Conservation (phyloP, 2,888 invertebrate genomes). For the Leucoma salicis region DNA sequence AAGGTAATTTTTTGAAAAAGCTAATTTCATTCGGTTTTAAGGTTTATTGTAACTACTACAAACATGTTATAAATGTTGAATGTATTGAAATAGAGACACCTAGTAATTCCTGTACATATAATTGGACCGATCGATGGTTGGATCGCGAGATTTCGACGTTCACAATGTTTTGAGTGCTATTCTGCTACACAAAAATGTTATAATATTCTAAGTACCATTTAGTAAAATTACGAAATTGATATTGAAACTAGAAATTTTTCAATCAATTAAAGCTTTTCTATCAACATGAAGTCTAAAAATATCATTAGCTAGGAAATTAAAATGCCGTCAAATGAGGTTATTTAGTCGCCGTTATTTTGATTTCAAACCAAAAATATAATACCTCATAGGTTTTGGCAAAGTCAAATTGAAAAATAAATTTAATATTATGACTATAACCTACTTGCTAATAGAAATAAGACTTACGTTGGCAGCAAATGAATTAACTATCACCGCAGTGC, state of each 20-base stretch:
- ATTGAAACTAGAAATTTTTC: conserved; percentile 26
- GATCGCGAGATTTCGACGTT: no score
- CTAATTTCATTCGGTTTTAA: no score
- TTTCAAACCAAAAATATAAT: conserved; percentile 18
- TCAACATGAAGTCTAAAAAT: conserved; percentile 33
- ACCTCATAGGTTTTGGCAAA: conserved; percentile 31
- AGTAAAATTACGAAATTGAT: conserved; percentile 30
- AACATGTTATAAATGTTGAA: no score
- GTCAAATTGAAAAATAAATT: conserved; percentile 46
- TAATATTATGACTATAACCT: conserved; percentile 51
- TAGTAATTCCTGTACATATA: no score
- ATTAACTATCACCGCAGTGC: conserved; percentile 44
- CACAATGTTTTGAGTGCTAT: background rate
- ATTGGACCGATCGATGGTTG: no score
- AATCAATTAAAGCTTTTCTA: conserved; percentile 40
- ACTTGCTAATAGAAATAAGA: conserved; percentile 38
- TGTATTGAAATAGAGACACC: no score
- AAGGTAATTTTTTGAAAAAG: no score
- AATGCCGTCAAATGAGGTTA: conserved; percentile 36
- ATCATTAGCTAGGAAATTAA: conserved; percentile 36
- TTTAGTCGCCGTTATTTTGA: conserved; percentile 19
- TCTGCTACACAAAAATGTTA: conserved; percentile 29
- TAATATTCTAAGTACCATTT: conserved; percentile 30
- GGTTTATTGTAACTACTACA: no score
- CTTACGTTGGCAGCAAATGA: conserved; percentile 53